Base-by-base conservation (phyloP, 92 coral and sea anemone genomes). In the Palythoa heliodiscus region DNA sequence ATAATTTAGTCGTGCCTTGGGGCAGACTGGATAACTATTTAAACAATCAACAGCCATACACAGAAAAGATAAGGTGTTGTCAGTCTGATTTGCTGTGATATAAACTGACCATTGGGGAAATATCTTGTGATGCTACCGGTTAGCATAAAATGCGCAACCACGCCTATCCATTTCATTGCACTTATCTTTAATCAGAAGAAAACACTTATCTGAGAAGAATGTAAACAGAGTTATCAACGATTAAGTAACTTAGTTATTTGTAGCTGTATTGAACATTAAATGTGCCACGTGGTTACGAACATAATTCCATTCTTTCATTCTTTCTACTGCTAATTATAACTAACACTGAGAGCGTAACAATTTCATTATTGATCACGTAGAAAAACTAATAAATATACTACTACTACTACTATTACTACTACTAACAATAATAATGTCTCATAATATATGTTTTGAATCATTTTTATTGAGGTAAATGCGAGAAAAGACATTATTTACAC, bases 171-270 rank as follows among this genome's bases (percentile, higher is more conserved):
- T 66, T 80, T 63, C 60, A 80, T 48, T 13, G 14, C 40, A 39
- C 57, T 79, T 79, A 79, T 79, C 73, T 79, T 79, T 79, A 79
- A 80, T 80, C 63, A 66, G 22, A 80, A 48, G 63, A 66, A 80
- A 64, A 80, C 84, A 48, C 63, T 43, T 68, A 39, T 67, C n/a
- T 14, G 37, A 64, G 40, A 7, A 2, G 58, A 64, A 10, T 64
- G 60, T 68, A 80, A 80, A 80, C 84, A 43, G 15, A 64, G 61
- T 47, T 66, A 64, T 64, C 74, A 12, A 2, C 29, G 19, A 47
- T 64, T 52, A 38, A 37, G 17, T 22, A 52, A 15, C 4, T 8
- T 13, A 78, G 47, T n/a, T 3, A 50, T 24, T 5, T 25, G 40
- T 67, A 53, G 66, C 68, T 53, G 67, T 4, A 24, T 13, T 29